These are phyloP conservation scores for Chirona hameri DNA, from an alignment of 2,888 invertebrate genomes.

Conservation along the genomic window DNA sequence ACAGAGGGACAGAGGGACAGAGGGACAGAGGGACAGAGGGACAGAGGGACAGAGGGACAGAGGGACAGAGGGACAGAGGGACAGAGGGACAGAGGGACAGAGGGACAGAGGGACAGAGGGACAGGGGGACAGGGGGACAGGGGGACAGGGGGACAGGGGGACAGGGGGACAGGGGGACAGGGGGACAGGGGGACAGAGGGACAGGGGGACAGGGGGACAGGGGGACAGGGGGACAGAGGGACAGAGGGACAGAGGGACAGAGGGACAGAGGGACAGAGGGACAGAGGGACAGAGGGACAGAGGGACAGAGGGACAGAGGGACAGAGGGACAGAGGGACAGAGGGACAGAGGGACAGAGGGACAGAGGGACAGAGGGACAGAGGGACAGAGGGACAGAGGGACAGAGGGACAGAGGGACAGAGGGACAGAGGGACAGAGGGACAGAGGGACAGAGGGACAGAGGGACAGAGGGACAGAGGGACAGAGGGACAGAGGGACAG, in stretches of 20 bases:
- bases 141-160: not conserved
- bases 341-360: not conserved
- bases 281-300: not conserved
- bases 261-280: not conserved
- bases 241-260: not conserved
- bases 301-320: not conserved
- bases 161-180: no score
- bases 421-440: not conserved
- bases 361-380: slow-evolving; percentile 30
- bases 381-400: no score
- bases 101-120: not conserved
- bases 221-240: no score
- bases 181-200: slow-evolving; percentile 28
- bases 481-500: not conserved
- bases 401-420: no score
- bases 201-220: no score
- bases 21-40: no score
- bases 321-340: not conserved
- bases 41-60: no score
- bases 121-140: not conserved
- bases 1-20: no score
- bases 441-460: not conserved
- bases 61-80: not conserved
- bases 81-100: not conserved
- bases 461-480: not conserved